A percentile compares a stretch with the other conserved stretches of the same genome.
Evolutionary conservation across 2,113 vertebrate genomes (phyloP).

Genomic region (Laterallus jamaicensis): DNA sequence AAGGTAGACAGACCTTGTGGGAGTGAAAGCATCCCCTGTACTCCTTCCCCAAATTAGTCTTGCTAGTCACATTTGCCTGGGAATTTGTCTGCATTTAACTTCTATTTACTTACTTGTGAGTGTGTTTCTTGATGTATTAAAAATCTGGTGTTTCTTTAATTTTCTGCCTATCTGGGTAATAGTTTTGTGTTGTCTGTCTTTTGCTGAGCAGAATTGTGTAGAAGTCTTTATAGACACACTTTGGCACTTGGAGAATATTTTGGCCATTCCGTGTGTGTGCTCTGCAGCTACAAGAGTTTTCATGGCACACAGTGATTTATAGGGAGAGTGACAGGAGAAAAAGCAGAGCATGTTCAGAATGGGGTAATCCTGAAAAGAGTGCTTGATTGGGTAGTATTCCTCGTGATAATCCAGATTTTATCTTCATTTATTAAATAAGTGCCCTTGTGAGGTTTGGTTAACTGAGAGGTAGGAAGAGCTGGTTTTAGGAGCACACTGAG

Average conservation of each 20-base stretch:
- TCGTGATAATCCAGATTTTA: not conserved
- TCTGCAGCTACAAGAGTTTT: not conserved
- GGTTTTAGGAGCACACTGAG: not conserved
- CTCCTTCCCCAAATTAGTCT: not conserved
- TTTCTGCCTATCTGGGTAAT: not conserved
- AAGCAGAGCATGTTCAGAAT: not conserved
- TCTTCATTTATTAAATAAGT: not conserved
- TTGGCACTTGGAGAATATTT: not conserved
- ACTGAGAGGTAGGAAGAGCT: not conserved
- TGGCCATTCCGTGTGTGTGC: not conserved
- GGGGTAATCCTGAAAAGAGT: not conserved
- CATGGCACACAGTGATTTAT: not conserved
- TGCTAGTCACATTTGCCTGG: not conserved
- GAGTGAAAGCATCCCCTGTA: not conserved
- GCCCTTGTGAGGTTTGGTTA: not conserved
- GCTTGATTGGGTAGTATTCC: not conserved
- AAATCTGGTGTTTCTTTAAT: not conserved
- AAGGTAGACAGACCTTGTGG: not conserved
- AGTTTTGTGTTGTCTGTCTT: not conserved
- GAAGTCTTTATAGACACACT: not conserved
- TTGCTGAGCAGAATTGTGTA: not conserved
- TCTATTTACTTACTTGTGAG: not conserved
- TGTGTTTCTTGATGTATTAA: not conserved
- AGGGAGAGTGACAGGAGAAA: fast-evolving
- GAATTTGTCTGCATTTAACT: not conserved